These are phyloP conservation scores for Platichthys stellatus DNA, from an alignment of 2,113 vertebrate genomes.

Conservation along the genomic window DNA sequence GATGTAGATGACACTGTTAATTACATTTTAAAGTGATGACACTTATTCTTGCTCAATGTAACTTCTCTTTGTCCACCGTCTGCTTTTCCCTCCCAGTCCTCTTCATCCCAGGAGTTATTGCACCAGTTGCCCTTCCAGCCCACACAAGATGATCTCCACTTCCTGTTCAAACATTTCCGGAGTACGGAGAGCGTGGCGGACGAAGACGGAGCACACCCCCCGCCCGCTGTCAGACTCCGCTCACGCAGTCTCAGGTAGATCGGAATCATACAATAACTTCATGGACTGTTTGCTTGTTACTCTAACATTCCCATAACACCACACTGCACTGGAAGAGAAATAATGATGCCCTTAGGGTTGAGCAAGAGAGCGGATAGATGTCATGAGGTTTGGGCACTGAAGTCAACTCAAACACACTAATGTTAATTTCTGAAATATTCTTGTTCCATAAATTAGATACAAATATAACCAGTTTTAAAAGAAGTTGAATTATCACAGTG, in stretches of 20 bases:
- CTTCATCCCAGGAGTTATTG: slow-evolving; percentile 93
- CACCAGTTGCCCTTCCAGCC: slow-evolving; percentile 96
- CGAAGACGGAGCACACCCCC: slow-evolving; percentile 83
- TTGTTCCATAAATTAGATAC: no score
- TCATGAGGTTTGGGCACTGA: no score
- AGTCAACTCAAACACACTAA: no score
- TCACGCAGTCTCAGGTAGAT: slow-evolving; percentile 92
- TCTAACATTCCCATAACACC: not conserved
- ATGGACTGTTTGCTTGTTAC: not conserved
- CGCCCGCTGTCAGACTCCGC: slow-evolving; percentile 85
- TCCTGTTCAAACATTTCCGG: slow-evolving; percentile 96
- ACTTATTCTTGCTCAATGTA: not conserved
- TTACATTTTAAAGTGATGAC: not conserved
- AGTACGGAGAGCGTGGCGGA: slow-evolving; percentile 89
- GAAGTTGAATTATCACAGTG: no score
- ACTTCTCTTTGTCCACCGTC: not conserved
- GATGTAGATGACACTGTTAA: not conserved
- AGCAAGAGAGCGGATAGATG: no score
- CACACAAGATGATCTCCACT: slow-evolving; percentile 92
- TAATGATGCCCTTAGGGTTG: not conserved
- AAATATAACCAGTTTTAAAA: not conserved
- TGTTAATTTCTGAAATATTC: no score
- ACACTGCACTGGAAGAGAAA: not conserved
- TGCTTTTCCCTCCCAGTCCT: slow-evolving; percentile 80
- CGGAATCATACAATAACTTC: not conserved